Evolutionary conservation across 2,888 invertebrate species (phyloP), one percentile per base, ranked within the genome.

Genomic region (Clepsis dumicolana): DNA sequence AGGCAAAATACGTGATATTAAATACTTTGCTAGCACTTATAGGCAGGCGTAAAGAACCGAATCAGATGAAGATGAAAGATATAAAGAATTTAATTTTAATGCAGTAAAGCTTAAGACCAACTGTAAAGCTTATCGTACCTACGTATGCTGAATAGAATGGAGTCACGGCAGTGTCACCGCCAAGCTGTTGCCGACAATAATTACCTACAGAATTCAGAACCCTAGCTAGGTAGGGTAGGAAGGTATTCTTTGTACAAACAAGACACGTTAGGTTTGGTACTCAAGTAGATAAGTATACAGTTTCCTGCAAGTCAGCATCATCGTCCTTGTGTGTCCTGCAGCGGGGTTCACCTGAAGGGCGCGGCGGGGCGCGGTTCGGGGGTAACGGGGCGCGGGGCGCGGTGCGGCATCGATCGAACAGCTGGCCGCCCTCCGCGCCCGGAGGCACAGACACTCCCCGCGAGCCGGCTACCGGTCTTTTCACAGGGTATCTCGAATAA

Each of bases 351-450:
- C 48, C 21, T 48, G 21, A n/a, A 84, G 32, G 77, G 79, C 21
- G 71, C 44, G 18, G 70, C 74, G 84, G 41, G 53, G 44, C 29
- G 29, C 29, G 29, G 29, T 4, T 5, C 83, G 35, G 77, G 79
- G 21, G 71, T 44, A 21, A 69, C 75, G 85, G 27, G 32, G 48
- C 0, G 14, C 60, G 41, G 54, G 29, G 24, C 29, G 24, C 24
- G 41, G 8, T 32, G 41, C 2, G 54, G 18, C 48, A 67, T 67
- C 67, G 67, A 67, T 67, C 29, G 25, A 29, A 35, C 67, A 67
- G 66, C 66, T 67, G 67, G 44, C 56, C 38, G 62, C 38, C 52
- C 25, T 44, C 44, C 65, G 29, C 32, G 14, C 44, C 27, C 14
- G 24, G 32, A 38, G 65, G 66, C 48, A 48, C 66, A 21, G 67